These are phyloP conservation scores for Drosophila histrio DNA, from an alignment of 2,888 invertebrate genomes.

Conservation along the genomic window DNA sequence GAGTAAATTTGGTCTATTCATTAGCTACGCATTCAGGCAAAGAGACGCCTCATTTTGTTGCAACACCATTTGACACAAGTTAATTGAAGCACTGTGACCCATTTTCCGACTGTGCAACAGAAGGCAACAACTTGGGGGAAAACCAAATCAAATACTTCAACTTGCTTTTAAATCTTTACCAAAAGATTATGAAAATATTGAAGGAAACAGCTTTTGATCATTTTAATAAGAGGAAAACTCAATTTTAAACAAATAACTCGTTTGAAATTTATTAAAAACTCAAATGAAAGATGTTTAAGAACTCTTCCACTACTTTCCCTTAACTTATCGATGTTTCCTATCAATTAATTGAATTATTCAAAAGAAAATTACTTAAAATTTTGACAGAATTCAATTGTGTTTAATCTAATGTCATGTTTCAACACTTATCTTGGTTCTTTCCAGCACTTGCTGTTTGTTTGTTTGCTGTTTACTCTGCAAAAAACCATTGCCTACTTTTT, in stretches of 20 bases:
- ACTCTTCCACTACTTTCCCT: no score
- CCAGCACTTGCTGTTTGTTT: background rate
- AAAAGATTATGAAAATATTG: background rate
- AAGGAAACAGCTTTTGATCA: constrained; percentile 10
- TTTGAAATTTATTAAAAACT: background rate
- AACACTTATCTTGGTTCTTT: background rate
- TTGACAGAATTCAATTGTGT: background rate
- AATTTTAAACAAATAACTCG: background rate
- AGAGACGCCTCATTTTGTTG: constrained; percentile 16
- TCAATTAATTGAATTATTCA: background rate
- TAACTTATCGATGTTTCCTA: background rate
- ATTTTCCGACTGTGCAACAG: background rate
- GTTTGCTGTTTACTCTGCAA: background rate
- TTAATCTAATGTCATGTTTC: background rate
- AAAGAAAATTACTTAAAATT: background rate
- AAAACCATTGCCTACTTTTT: constrained; percentile 8
- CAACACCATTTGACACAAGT: constrained; percentile 20
- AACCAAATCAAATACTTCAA: constrained; percentile 8
- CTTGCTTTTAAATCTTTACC: background rate
- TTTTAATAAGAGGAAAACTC: background rate
- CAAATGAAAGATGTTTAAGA: background rate
- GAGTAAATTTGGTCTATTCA: constrained; percentile 52
- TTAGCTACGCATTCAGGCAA: constrained; percentile 56
- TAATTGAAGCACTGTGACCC: constrained; percentile 15
- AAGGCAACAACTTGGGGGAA: background rate